phyloP scores from a whole-genome alignment of 2,888 invertebrate species.

The Leptinotarsa peninsularis region DNA sequence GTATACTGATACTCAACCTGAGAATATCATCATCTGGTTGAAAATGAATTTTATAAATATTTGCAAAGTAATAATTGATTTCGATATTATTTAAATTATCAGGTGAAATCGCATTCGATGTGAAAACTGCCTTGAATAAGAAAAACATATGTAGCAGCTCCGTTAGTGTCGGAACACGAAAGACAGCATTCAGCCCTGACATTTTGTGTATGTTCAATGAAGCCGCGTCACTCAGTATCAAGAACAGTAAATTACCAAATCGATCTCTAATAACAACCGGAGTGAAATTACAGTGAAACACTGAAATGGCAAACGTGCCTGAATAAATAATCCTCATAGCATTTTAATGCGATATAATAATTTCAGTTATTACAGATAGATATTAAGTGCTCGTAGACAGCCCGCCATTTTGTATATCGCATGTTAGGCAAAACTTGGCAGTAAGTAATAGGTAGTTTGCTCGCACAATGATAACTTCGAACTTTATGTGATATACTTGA shows the following conservation, averaged over 20 bases:
- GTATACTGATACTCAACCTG: too few species aligned
- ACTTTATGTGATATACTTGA: slow-evolving; percentile 45
- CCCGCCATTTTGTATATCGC: slow-evolving; percentile 61
- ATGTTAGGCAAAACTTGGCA: slow-evolving; percentile 54
- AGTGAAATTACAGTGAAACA: slow-evolving; percentile 49
- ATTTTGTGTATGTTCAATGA: background rate
- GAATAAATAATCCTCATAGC: slow-evolving; percentile 59
- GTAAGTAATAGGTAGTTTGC: slow-evolving; percentile 55
- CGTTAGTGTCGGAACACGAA: too few species aligned
- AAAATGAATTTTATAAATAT: too few species aligned
- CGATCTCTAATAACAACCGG: slow-evolving; percentile 1
- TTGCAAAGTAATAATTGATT: too few species aligned
- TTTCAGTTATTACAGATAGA: slow-evolving; percentile 57
- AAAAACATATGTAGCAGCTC: too few species aligned
- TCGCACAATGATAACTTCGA: slow-evolving; percentile 56
- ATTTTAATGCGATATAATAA: slow-evolving; percentile 60
- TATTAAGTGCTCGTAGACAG: slow-evolving; percentile 54
- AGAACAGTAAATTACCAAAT: slow-evolving; percentile 7
- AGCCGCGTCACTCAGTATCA: background rate
- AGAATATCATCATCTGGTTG: too few species aligned
- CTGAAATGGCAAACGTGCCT: slow-evolving; percentile 56
- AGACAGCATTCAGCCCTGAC: background rate
- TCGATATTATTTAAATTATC: too few species aligned
- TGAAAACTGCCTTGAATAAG: too few species aligned
- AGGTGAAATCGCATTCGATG: too few species aligned